Base-by-base conservation (phyloP, 1,140 invertebrate species). In the Zaprionus davidi region DNA sequence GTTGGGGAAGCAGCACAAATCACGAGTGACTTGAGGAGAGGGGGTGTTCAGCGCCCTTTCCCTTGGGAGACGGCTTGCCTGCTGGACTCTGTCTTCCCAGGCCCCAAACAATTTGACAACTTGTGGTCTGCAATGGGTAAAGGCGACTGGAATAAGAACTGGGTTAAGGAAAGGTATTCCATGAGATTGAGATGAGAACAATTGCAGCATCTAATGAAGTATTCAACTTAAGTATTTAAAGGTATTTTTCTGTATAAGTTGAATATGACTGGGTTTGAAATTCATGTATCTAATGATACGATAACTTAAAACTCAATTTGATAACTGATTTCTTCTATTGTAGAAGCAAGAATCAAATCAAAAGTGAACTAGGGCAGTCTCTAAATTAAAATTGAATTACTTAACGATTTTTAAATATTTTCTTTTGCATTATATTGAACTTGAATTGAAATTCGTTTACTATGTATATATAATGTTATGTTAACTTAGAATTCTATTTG, bases 1-100 rank as follows among this genome's bases (percentile, higher is more conserved):
- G n/a, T 26, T 24, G 44, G 9, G 34, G 62, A 49, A 44, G 17
- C 12, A 49, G 17, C 67, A 64, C n/a, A 64, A 70, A 71, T 74
- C 65, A 70, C 24, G 20, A 41, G 53, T n/a, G 9, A 34, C 31
- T 34, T 34, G 31, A 41, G 38, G 26, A 51, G 24, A 13, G 49
- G 12, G 12, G 12, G 12, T 36, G 17, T 7, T 17, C n/a, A 15
- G 7, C 15, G 6, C 41, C n/a, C n/a, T 6, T 6, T n/a, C 7
- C n/a, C 9, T 6, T 38, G 53, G 13, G 15, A 20, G 36, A 66
- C 71, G 66, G 34, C 36, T 60, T 55, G 11, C 55, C 26, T n/a
- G 36, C 36, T 62, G 57, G 36, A 7, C 34, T n/a, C n/a, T n/a
- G 5, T 58, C 56, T 58, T 64, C 28, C 26, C 64, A 62, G 44